phyloP scores from a whole-genome alignment of 2,888 invertebrate genomes.

The Hermaeophaga mercurialis region DNA sequence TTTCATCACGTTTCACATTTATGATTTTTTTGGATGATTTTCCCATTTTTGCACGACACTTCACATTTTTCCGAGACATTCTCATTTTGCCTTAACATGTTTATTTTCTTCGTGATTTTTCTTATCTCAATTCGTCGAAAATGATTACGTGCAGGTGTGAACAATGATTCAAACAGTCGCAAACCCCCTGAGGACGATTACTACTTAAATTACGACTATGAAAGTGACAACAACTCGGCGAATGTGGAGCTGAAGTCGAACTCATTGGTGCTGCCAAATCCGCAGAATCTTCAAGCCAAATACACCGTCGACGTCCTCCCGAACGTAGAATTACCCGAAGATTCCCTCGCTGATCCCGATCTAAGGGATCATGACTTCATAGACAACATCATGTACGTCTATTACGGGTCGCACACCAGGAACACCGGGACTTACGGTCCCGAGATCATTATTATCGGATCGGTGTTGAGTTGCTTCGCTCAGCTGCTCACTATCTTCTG shows the following conservation, averaged over 20 bases:
- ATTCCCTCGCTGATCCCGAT: constrained; percentile 69
- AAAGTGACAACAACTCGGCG: constrained; percentile 48
- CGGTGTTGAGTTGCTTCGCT: constrained; percentile 60
- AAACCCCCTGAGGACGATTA: constrained; percentile 52
- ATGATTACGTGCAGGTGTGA: constrained; percentile 17
- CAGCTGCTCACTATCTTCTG: constrained; percentile 60
- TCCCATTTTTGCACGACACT: too few relatives aligned
- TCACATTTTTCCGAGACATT: too few relatives aligned
- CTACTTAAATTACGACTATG: constrained; percentile 56
- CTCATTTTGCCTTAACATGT: too few relatives aligned
- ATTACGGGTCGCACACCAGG: constrained; percentile 65
- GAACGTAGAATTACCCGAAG: constrained; percentile 65
- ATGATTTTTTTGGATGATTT: too few relatives aligned
- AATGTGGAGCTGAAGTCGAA: constrained; percentile 48
- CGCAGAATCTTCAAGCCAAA: constrained; percentile 50
- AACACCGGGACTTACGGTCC: constrained; percentile 62
- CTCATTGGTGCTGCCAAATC: constrained; percentile 54
- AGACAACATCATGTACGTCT: constrained; percentile 74
- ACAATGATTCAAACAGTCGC: constrained; percentile 39
- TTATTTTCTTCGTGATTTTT: too few relatives aligned
- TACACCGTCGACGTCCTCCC: constrained; percentile 57
- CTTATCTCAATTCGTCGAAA: not conserved
- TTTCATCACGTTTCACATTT: too few relatives aligned
- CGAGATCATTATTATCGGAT: constrained; percentile 59
- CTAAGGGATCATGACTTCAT: constrained; percentile 73